Evolutionary conservation across 2,888 invertebrate species (phyloP), one percentile per base, ranked within the genome.

Genomic region (Operophtera brumata): DNA sequence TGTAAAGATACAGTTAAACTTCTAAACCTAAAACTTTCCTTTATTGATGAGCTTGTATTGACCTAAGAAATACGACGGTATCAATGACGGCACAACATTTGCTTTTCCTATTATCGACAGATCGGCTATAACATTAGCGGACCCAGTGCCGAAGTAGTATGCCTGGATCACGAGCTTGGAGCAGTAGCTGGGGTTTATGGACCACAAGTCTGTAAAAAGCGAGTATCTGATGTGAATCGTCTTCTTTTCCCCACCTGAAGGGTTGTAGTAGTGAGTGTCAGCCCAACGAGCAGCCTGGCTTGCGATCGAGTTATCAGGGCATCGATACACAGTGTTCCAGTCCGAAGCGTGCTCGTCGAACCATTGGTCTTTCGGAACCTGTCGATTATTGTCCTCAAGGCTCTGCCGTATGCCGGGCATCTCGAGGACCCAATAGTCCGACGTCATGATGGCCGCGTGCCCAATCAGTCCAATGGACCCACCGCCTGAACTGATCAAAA

Each of bases 161-260:
- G 80, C 78, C 14, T 80, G 80, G 8, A 81, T 62, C 8, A 84
- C 78, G 2, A 83, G 65, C 55, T 82, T 84, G 0, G 80, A 82
- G 61, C 81, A 82, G 47, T 82, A 82, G 49, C 82, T 82, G 0
- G 82, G 79, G 41, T 78, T 72, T 0, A 57, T 73, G 0, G 71
- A 69, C 62, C 62, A 67, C 13, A 79, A 63, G n/a, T 75, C 67
- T 0, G 71, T 54, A 6, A 64, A 74, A 1, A 84, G 62, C 50
- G 58, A 65, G 47, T 80, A 83, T 0, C 71, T 77, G 1, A 82
- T 72, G 45, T 78, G 80, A 28, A 69, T 79, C 1, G 71, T 71
- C 54, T 84, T 82, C 10, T 44, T 70, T 1, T 56, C 34, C 0
- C 78, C 76, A 0, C 78, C 78, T 1, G 55, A 58, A 0, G 76